Evolutionary conservation across 1,140 invertebrate genomes (phyloP).

Genomic region (Colletes latitarsis): DNA sequence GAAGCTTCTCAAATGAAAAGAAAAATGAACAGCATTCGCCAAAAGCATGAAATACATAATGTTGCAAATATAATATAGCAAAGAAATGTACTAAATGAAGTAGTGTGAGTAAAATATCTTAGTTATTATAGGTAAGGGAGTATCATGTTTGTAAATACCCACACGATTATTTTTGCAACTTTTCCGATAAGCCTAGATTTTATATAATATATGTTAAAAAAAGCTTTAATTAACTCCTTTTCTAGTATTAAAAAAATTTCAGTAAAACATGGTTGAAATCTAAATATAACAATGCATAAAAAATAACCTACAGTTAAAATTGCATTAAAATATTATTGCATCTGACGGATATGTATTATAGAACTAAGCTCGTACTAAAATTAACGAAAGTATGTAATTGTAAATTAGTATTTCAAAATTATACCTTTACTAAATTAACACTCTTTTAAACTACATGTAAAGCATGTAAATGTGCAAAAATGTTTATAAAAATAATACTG

Average conservation of each 20-base stretch:
- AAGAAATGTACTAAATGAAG: background rate
- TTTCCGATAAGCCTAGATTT: background rate
- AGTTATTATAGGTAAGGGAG: background rate
- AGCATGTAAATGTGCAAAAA: slow-evolving; percentile 60
- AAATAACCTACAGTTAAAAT: background rate
- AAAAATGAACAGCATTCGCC: slow-evolving; percentile 21
- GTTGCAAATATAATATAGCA: background rate
- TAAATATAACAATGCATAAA: background rate
- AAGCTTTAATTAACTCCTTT: background rate
- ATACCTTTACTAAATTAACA: slow-evolving; percentile 19
- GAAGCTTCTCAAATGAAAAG: background rate
- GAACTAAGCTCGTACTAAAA: background rate
- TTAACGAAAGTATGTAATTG: background rate
- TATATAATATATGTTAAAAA: background rate
- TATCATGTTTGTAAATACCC: background rate
- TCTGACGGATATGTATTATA: background rate
- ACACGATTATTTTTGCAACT: background rate
- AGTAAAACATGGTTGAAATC: too few relatives aligned
- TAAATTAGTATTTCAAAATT: slow-evolving; percentile 8
- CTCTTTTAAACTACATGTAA: slow-evolving; percentile 23
- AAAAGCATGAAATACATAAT: slow-evolving; percentile 14
- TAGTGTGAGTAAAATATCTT: slow-evolving; percentile 2
- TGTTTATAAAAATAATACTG: slow-evolving; percentile 54
- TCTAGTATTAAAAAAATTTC: too few relatives aligned
- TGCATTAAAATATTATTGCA: background rate